These are phyloP conservation scores for Notothenia coriiceps DNA, from an alignment of 2,113 vertebrate species.

Conservation along the genomic window DNA sequence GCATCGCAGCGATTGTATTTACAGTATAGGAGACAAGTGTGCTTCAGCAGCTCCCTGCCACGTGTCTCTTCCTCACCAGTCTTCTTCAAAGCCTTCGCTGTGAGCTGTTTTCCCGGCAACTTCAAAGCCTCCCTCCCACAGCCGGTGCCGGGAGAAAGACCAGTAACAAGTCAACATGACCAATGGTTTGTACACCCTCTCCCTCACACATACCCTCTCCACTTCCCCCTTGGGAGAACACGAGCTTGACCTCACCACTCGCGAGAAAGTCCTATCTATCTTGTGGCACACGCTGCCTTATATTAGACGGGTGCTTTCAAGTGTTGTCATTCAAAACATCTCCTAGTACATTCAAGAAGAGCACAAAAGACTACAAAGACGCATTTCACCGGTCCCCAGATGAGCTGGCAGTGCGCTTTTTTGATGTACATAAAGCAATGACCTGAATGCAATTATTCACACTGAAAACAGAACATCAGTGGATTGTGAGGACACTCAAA, in stretches of 20 bases:
- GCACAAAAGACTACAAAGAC: conserved; percentile 46
- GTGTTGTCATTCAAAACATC: conserved; percentile 48
- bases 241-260: conserved; percentile 41
- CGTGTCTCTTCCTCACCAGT: conserved; percentile 38
- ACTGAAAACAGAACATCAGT: conserved; percentile 28
- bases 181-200: conserved; percentile 40
- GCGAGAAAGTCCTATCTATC: conserved; percentile 41
- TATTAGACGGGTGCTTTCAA: conserved; percentile 59
- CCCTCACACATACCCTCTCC: conserved; percentile 8
- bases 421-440: conserved; percentile 53
- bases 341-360: conserved; percentile 49
- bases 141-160: conserved; percentile 45
- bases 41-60: conserved; percentile 54
- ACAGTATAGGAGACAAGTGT: conserved; percentile 51
- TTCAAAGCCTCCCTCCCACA: conserved; percentile 77
- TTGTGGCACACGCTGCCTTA: conserved; percentile 39
- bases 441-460: conserved; percentile 57
- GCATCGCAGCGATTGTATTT: conserved; percentile 57
- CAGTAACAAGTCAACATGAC: conserved; percentile 73
- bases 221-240: conserved; percentile 17
- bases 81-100: conserved; percentile 72
- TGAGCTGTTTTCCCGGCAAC: conserved; percentile 64
- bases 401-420: conserved; percentile 46
- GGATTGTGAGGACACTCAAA: conserved; percentile 11
- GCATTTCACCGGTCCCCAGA: conserved; percentile 43